These are phyloP conservation scores for Lepidurus arcticus DNA, from an alignment of 1,140 invertebrate species.

Conservation along the genomic window DNA sequence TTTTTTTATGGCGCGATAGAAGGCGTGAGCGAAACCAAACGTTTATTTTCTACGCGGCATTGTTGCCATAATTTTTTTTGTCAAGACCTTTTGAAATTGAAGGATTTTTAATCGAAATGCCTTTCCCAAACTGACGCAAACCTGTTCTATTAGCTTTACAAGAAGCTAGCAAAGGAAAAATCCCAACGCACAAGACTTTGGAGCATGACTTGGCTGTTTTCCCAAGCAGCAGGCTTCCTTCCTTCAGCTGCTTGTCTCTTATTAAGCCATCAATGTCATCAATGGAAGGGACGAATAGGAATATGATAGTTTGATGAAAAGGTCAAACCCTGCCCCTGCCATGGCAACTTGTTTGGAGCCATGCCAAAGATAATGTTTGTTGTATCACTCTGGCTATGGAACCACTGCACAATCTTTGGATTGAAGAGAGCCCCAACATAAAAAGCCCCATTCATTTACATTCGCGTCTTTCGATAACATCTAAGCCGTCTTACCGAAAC, in stretches of 20 bases:
- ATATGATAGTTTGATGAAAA: slow-evolving; percentile 19
- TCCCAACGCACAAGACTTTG: not conserved
- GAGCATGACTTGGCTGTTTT: slow-evolving; percentile 7
- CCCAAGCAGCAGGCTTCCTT: slow-evolving; percentile 1
- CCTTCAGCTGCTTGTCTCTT: not conserved
- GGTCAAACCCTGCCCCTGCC: slow-evolving; percentile 6
- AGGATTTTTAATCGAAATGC: not conserved
- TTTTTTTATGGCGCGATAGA: not conserved
- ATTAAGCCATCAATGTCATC: slow-evolving; percentile 7
- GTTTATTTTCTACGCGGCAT: not conserved
- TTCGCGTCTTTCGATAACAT: not conserved
- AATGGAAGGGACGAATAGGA: not conserved
- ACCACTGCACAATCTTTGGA: not conserved
- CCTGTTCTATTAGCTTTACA: not conserved
- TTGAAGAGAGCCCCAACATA: not conserved
- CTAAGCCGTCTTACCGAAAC: no score
- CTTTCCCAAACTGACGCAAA: not conserved
- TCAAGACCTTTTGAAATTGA: not conserved
- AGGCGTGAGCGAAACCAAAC: not conserved
- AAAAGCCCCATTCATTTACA: slow-evolving; percentile 6
- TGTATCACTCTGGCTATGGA: not conserved
- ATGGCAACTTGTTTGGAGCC: slow-evolving; percentile 15
- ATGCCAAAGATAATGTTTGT: slow-evolving; percentile 14
- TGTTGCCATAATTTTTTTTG: not conserved
- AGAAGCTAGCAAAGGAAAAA: not conserved